Conservation (phyloP, 2,113 vertebrate species). For the Potamarius usumacintae region DNA sequence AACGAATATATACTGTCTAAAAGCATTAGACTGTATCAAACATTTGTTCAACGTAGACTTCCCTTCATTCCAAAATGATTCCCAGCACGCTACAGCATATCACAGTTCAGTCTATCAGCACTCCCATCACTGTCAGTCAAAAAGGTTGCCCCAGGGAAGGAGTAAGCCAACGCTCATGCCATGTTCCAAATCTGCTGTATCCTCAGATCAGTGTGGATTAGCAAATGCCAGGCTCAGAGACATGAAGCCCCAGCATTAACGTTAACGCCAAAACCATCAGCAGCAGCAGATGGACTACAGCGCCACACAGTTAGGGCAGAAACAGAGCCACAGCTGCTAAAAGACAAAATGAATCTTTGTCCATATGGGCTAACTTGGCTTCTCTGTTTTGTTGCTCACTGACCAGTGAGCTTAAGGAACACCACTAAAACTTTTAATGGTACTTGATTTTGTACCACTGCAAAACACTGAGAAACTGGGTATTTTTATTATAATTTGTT, state of each 20-base stretch:
- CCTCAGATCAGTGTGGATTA: conserved; percentile 27
- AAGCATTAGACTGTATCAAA: conserved; percentile 22
- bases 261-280: conserved; percentile 61
- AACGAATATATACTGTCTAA: conserved; percentile 32
- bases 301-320: conserved; percentile 64
- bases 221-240: conserved; percentile 37
- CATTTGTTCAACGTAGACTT: background rate
- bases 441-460: background rate
- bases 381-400: conserved; percentile 55
- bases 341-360: conserved; percentile 72
- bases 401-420: background rate
- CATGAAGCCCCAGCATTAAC: conserved; percentile 15
- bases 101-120: conserved; percentile 8
- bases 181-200: conserved; percentile 35
- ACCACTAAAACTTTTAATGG: background rate
- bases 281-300: conserved; percentile 69
- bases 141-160: background rate
- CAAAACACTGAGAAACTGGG: background rate
- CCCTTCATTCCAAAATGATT: background rate
- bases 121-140: conserved; percentile 22
- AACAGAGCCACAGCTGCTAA: conserved; percentile 72
- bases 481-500: background rate
- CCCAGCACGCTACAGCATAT: background rate
- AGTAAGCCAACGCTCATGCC: conserved; percentile 18
- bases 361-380: conserved; percentile 69